Conservation (phyloP, 2,113 vertebrate genomes). For the Clarias gariepinus region DNA sequence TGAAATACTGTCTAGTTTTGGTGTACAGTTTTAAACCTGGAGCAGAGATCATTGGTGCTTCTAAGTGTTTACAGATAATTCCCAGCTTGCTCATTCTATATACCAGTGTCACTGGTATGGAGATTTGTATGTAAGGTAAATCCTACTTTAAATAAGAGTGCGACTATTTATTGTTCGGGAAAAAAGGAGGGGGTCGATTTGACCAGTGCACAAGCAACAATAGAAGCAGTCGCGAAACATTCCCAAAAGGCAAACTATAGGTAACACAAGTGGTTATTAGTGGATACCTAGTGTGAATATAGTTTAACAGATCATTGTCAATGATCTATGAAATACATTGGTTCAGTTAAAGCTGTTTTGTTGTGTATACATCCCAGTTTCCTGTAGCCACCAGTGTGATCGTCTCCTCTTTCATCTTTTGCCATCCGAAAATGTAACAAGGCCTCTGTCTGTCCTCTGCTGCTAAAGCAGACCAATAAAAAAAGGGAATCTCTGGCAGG, state of each 20-base stretch:
- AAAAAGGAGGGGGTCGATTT: background rate
- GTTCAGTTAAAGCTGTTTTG: background rate
- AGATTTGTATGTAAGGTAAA: background rate
- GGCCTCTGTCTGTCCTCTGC: constrained; percentile 21
- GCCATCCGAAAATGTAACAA: constrained; percentile 8
- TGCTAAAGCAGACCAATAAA: constrained; percentile 17
- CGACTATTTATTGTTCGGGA: background rate
- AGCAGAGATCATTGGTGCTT: background rate
- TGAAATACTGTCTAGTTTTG: background rate
- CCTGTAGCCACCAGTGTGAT: background rate
- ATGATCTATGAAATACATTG: background rate
- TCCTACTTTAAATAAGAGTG: background rate
- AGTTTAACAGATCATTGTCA: background rate
- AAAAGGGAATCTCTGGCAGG: constrained; percentile 7
- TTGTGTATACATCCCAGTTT: background rate
- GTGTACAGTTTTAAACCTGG: background rate
- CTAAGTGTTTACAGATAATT: background rate
- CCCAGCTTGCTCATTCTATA: background rate
- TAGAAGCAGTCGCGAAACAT: background rate
- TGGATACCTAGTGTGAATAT: background rate
- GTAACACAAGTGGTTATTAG: background rate
- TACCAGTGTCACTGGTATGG: background rate
- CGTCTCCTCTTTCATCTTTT: background rate
- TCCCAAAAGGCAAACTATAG: background rate
- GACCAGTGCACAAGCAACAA: background rate